Base-by-base conservation (phyloP, 2,797 vertebrate species). In the Myripristis jacobus region DNA sequence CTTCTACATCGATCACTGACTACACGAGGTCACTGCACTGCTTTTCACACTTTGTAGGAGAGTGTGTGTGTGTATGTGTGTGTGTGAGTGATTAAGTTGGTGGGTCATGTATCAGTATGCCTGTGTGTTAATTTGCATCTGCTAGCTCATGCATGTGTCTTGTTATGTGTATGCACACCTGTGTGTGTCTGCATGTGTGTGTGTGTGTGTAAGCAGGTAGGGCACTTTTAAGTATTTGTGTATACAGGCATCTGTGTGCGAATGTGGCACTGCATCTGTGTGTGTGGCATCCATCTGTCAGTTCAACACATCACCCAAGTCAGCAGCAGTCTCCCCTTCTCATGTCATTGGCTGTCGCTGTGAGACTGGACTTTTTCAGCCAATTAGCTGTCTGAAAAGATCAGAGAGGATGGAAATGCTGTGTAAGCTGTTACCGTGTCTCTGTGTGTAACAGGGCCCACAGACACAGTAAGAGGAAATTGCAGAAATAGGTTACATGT, bases 311-410 rank as follows among this genome's bases (percentile, higher is more conserved):
- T 47, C 2, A 16, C 15, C 43, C n/a, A 68, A 18, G 52, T 69
- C 72, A 54, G 75, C 62, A 51, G 52, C 59, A 15, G 36, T 46
- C 51, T 75, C 69, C 53, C 80, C 80, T 82, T 78, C 75, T 74
- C 84, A 77, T 57, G 19, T 80, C 73, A 89, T 71, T 58, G 80
- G 77, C 57, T 31, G 61, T 64, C 25, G 54, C 67, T 3, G 31
- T 0, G 72, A 87, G 70, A 73, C 76, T 67, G 3, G 69, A 65
- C 68, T 53, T 72, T 57, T 87, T 83, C 79, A 75, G 75, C 80
- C 85, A 88, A 76, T 87, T 82, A 84, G 72, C 63, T 80, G 1
- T 3, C 54, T 70, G 80, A 18, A 3, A 61, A n/a, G 61, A 54
- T 48, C 7, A 52, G 64, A 15, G 70, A 6, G 43, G 21, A 27